Evolutionary conservation across 2,888 invertebrate genomes (phyloP).

Genomic region (Lamproptera curius): DNA sequence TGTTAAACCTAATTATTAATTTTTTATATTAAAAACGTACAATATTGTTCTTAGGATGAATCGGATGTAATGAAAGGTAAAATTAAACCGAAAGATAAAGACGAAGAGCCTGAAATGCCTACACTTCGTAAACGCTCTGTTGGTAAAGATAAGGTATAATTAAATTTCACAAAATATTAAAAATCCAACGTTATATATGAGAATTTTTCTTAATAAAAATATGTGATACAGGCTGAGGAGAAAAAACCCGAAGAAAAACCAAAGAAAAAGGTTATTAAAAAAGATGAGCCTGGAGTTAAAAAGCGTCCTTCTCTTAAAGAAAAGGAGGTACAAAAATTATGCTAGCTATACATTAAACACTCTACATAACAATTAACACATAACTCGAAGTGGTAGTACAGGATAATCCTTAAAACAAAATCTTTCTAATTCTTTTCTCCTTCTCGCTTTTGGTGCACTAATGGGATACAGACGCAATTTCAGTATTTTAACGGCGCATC

Average conservation of each 20-base stretch:
- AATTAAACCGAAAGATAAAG: conserved; percentile 67
- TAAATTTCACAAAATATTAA: background rate
- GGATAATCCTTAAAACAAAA: conserved; percentile 1
- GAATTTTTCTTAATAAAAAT: conserved; percentile 14
- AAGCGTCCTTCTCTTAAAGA: conserved; percentile 68
- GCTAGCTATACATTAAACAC: background rate
- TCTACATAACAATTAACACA: conserved; percentile 22
- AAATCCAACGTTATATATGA: background rate
- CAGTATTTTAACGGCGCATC: background rate
- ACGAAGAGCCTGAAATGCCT: conserved; percentile 63
- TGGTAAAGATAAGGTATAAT: conserved; percentile 63
- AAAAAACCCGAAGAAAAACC: conserved; percentile 67
- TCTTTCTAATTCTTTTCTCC: background rate
- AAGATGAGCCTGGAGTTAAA: conserved; percentile 60
- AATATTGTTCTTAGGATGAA: conserved; percentile 53
- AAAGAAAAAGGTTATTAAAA: conserved; percentile 59
- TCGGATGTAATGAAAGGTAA: conserved; percentile 67
- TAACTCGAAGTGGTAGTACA: conserved; percentile 29
- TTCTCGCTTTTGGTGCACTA: conserved; percentile 29
- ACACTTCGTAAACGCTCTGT: conserved; percentile 63
- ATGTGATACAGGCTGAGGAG: conserved; percentile 58
- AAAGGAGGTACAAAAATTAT: conserved; percentile 55
- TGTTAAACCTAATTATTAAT: too few relatives aligned
- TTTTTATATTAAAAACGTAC: background rate
- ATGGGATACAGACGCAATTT: conserved; percentile 22